A percentile compares a stretch with the other conserved stretches of the same genome.
Conservation (phyloP, 2,888 invertebrate species). For the Luffia ferchaultella region DNA sequence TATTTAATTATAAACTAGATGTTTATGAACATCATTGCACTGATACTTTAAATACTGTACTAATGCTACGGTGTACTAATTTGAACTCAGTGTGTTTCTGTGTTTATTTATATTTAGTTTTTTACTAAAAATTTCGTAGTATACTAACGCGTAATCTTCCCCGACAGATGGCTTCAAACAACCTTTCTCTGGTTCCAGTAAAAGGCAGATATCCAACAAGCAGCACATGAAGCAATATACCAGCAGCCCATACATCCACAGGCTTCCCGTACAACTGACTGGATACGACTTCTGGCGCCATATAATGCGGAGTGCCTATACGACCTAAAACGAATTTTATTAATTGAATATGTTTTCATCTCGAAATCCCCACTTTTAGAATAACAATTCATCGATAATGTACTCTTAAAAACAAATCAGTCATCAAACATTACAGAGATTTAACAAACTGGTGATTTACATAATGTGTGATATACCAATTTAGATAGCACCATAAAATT, state of each 20-base stretch:
- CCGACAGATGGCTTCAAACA: constrained; percentile 91
- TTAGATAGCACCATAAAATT: not conserved
- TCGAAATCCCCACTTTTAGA: not conserved
- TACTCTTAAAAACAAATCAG: no score
- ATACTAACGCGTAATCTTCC: constrained; percentile 77
- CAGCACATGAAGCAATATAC: constrained; percentile 92
- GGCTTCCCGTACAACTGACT: constrained; percentile 91
- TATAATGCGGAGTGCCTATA: constrained; percentile 96
- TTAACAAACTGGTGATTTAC: not conserved
- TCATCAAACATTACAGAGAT: no score
- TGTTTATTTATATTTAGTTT: no score
- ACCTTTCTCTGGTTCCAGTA: constrained; percentile 90
- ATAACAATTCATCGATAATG: no score
- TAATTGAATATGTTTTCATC: not conserved
- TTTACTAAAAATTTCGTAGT: no score
- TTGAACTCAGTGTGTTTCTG: no score
- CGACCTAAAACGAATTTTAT: constrained; percentile 68
- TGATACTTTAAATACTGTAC: no score
- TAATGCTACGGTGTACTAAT: no score
- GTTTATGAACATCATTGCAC: no score
- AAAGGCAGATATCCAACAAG: constrained; percentile 96
- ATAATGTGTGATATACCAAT: not conserved
- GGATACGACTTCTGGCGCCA: constrained; percentile 97
- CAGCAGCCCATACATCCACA: constrained; percentile 98
- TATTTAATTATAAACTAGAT: no score